Evolutionary conservation across 2,797 vertebrate genomes (phyloP), one percentile per base, ranked within the genome.

Genomic region (Agapornis canus): DNA sequence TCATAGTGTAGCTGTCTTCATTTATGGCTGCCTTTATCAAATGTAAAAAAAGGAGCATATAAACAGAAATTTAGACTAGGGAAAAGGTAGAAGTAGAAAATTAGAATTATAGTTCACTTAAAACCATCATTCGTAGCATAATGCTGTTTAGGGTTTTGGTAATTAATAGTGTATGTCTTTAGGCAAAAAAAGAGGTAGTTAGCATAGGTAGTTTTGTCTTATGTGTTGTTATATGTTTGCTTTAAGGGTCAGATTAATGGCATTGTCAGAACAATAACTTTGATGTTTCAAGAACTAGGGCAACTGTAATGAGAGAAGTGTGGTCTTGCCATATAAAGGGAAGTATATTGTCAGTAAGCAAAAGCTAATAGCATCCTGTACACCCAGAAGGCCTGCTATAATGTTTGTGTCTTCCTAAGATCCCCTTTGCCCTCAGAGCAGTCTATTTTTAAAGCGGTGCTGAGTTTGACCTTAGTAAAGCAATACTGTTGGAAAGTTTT

Each of bases 161-260:
- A 92, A 91, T 95, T 94, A 96, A 77, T 60, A 68, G 37, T 32
- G 20, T 84, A 2, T 91, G 39, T 88, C 91, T 94, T 82, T 54
- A 93, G 94, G 88, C 61, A 90, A 93, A 87, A 87, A 93, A 54
- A 82, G 43, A 63, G 49, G 59, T 43, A 51, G 26, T 29, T 77
- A 48, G 60, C 37, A 59, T 90, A 91, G 94, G 95, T 56, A 56
- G 52, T 93, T 57, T 60, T 83, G 13, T 79, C 49, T 93, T 69
- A 87, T 15, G 8, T 78, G 51, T 83, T 94, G 79, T 42, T 92
- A 35, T 96, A 35, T 94, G 60, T 94, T 95, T 96, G 85, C 95
- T 96, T 95, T 95, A 92, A 96, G 96, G 89, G 60, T 88, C 77
- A 95, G 92, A 95, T 95, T 94, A 95, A 86, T 91, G 82, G 56